Conservation (phyloP, 2,888 invertebrate species). For the Agrochola macilenta region DNA sequence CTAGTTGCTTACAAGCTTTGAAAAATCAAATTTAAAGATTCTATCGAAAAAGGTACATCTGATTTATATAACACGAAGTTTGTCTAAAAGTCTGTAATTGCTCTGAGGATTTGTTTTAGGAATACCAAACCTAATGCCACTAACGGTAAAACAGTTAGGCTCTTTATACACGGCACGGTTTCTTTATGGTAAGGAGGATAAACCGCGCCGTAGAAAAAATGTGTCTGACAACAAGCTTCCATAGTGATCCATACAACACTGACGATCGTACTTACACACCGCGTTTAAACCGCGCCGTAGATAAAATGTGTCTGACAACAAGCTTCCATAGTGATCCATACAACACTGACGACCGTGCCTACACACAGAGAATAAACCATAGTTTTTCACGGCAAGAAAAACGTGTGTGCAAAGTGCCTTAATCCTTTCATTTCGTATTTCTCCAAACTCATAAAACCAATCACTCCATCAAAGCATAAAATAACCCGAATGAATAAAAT, state of each 20-base stretch:
- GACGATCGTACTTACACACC: no score
- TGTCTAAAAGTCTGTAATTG: background rate
- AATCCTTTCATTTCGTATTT: background rate
- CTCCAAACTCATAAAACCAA: constrained; percentile 23
- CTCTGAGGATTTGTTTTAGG: background rate
- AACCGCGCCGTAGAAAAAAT: background rate
- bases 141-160: background rate
- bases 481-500: constrained; percentile 26
- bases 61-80: background rate
- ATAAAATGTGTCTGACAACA: background rate
- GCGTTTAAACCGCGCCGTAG: background rate
- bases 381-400: background rate
- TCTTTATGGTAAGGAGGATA: background rate
- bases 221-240: background rate
- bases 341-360: background rate
- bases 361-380: background rate
- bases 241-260: background rate
- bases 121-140: background rate
- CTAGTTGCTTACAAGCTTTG: background rate
- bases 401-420: background rate
- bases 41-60: background rate
- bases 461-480: constrained; percentile 29
- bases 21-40: background rate
- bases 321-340: background rate
- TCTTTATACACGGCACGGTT: no score